Base-by-base conservation (phyloP, 1,140 invertebrate genomes). In the Zaprionus vittiger region DNA sequence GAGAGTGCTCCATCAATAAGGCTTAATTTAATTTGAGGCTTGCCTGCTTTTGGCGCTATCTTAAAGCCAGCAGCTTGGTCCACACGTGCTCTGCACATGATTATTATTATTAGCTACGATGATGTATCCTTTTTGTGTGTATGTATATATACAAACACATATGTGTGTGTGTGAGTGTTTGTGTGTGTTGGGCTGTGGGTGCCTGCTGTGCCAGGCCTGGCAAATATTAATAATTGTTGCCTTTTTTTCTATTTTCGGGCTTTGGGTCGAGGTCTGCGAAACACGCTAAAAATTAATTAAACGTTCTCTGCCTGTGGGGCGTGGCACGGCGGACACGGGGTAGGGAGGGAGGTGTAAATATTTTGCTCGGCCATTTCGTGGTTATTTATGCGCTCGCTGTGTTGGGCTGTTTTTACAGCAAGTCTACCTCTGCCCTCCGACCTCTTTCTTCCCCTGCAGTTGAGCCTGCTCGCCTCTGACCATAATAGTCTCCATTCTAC, bases 231-330 rank as follows among this genome's bases (percentile, higher is more conserved):
- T 85, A 90, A 91, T 85, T 85, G 86, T 82, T 91, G 87, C 71
- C 79, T 69, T 47, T 67, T 69, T 66, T 61, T 61, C 71, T 61
- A 59, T 71, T 73, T 75, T 52, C 69, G 73, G 57, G 68, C 59
- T 47, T 31, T 20, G 20, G 17, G 56, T 47, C 73, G 54, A 69
- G 65, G 73, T 77, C 70, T 81, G 81, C 73, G 81, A 65, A 85
- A 84, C 85, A 89, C 85, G 85, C 85, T 91, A 89, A 89, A 89
- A 89, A 89, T 89, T 89, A 89, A 89, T 89, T 89, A 89, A 91
- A 91, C 85, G 86, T 82, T 82, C 76, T 75, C 41, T 34, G 55
- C 55, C 55, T 31, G 55, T 61, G 61, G 54, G 63, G 52, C 37
- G 44, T 31, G 28, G 71, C 24, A 6, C 6, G 6, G 20, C 28